Evolutionary conservation across 2,113 vertebrate genomes (phyloP).

Genomic region (Chunga burmeisteri): DNA sequence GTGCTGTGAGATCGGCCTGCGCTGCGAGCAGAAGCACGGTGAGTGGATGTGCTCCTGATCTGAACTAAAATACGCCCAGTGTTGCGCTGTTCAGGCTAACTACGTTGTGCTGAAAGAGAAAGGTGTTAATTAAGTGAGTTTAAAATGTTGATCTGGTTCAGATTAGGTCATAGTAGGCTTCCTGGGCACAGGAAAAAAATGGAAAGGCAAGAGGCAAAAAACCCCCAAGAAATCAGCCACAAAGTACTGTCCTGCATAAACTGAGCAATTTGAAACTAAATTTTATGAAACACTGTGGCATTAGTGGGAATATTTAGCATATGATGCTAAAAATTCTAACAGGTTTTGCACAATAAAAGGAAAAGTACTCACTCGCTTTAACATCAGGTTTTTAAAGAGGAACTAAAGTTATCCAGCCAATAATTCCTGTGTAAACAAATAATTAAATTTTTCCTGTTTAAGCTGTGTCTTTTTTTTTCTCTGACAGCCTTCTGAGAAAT

Average conservation of each 20-base stretch:
- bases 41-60: background rate
- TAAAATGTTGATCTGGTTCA: background rate
- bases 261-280: background rate
- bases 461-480: background rate
- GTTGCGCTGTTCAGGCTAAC: background rate
- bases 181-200: background rate
- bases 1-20: rapidly evolving
- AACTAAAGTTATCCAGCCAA: background rate
- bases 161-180: background rate
- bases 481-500: background rate
- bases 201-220: background rate
- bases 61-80: background rate
- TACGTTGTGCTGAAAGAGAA: background rate
- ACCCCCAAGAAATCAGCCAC: background rate
- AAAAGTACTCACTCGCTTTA: background rate
- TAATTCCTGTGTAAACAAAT: background rate
- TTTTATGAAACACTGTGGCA: background rate
- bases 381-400: background rate
- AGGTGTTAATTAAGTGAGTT: background rate
- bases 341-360: background rate
- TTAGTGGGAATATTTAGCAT: background rate
- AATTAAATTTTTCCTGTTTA: background rate
- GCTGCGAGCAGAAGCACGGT: rapidly evolving
- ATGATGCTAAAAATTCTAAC: background rate
- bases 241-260: background rate